Base-by-base conservation (phyloP, 2,797 vertebrate genomes). In the Galaxias olidus region DNA sequence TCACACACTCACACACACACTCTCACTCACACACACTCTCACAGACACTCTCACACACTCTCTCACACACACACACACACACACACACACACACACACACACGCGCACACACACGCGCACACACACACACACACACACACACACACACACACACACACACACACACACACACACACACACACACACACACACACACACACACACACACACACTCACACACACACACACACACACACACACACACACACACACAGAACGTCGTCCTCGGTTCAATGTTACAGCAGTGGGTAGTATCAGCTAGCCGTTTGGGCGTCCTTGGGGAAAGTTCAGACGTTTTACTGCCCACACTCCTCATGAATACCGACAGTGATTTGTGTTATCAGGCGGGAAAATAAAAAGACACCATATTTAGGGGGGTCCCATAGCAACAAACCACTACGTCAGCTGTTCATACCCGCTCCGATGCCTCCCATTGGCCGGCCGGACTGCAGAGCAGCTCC, bases 311-410 rank as follows among this genome's bases (percentile, higher is more conserved):
- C 74, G 59, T 75, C 88, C 86, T 85, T 91, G 90, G 84, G 81
- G 88, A 86, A 86, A 86, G 80, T 42, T 55, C 79, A 78, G 83
- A 85, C 75, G 68, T 90, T 92, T 92, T 91, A 92, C 75, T 73
- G 85, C 89, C 48, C 10, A 15, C 60, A 15, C 56, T 18, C 40
- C 41, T 10, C 69, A 64, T 71, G 79, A 73, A 77, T 75, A 91
- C 91, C 89, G 88, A 88, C 84, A 85, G 66, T 79, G 86, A 89
- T 87, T 90, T 88, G 88, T 84, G 85, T 89, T 90, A 90, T 90
- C 87, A 84, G 84, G 84, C 78, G 82, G 86, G 91, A 93, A 93
- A 91, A 92, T 92, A 92, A 60, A 93, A 92, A 86, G 87, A 91
- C 76, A 86, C 78, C 79, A 89, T 55, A 85, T 89, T 86, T 81